Evolutionary conservation across 2,797 vertebrate species (phyloP).

Genomic region (Sandelia bainsii): DNA sequence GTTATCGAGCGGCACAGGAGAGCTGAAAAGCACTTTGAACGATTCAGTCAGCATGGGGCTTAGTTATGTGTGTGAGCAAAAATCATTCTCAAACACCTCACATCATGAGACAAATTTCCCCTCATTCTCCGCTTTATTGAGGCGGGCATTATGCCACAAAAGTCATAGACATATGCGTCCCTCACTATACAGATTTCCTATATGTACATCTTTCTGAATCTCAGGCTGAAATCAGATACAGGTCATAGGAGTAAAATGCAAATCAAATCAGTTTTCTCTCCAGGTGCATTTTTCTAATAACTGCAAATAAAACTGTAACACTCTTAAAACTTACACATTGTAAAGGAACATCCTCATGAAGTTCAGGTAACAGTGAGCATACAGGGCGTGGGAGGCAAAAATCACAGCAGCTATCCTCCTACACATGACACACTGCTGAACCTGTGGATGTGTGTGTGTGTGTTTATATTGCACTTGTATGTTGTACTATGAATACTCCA

Average conservation of each 20-base stretch:
- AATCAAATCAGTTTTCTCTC: neutral
- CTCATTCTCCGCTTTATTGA: slow-evolving; percentile 19
- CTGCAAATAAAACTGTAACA: neutral
- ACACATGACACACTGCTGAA: slow-evolving; percentile 45
- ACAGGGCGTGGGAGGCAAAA: slow-evolving; percentile 37
- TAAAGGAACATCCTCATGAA: slow-evolving; percentile 22
- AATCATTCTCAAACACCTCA: slow-evolving; percentile 23
- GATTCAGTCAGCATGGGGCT: slow-evolving; percentile 63
- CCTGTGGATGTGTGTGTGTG: slow-evolving; percentile 27
- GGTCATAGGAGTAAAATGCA: slow-evolving; percentile 1
- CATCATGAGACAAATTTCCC: slow-evolving; percentile 18
- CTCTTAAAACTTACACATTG: neutral
- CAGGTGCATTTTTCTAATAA: neutral
- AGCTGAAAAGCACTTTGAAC: slow-evolving; percentile 54
- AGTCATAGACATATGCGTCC: slow-evolving; percentile 5
- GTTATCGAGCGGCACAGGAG: slow-evolving; percentile 64
- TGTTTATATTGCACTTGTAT: slow-evolving; percentile 51
- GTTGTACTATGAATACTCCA: slow-evolving; percentile 27
- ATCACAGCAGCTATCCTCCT: slow-evolving; percentile 35
- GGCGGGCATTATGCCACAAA: slow-evolving; percentile 11
- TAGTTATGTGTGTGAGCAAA: slow-evolving; percentile 36
- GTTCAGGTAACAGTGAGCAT: slow-evolving; percentile 13
- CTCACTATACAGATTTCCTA: slow-evolving; percentile 6
- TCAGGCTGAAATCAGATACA: slow-evolving; percentile 11
- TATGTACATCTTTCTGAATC: slow-evolving; percentile 11